Base-by-base conservation (phyloP, 2,888 invertebrate species). In the Idaea aversata region DNA sequence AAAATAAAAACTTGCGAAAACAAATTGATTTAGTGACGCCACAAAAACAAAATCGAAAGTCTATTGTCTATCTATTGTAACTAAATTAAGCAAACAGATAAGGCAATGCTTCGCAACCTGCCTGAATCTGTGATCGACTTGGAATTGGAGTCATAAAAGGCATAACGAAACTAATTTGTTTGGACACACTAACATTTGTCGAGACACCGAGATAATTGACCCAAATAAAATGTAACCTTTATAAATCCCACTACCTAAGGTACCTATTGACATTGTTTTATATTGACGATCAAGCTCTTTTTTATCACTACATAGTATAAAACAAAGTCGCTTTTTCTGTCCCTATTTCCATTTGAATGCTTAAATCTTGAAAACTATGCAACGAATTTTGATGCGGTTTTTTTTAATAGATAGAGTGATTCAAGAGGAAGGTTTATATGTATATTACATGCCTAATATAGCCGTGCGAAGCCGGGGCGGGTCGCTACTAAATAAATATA, bases 191-290 rank as follows among this genome's bases (percentile, higher is more conserved):
- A 67, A 69, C 68, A 72, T 70, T 72, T 66, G 65, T 66, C 64
- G 70, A 70, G 69, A 69, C 47, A 68, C 68, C 74, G 70, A 69
- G 61, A 70, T 66, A 71, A 74, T 75, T 68, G 74, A 74, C 73
- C 74, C 35, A 62, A 65, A 70, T 74, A 62, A 59, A 62, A 47
- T 47, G 47, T 13, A 47, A 25, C 25, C 47, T 47, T 47, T 4
- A 47, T 25, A 25, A 25, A 25, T 3, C 3, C 25, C 25, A 25
- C 25, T 25, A 25, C 25, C 25, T 25, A 25, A 2, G 25, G 2
- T 3, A 25, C 25, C 25, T 25, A 25, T 25, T 25, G 3, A 25
- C 25, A 25, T 25, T 25, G 25, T 25, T 25, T 25, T 3, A 25
- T 25, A 25, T 25, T 25, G 25, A 25, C 25, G 25, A 25, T 25